Evolutionary conservation across 1,140 invertebrate genomes (phyloP), one percentile per base, ranked within the genome.

Genomic region (Leptinotarsa undecemlineata): DNA sequence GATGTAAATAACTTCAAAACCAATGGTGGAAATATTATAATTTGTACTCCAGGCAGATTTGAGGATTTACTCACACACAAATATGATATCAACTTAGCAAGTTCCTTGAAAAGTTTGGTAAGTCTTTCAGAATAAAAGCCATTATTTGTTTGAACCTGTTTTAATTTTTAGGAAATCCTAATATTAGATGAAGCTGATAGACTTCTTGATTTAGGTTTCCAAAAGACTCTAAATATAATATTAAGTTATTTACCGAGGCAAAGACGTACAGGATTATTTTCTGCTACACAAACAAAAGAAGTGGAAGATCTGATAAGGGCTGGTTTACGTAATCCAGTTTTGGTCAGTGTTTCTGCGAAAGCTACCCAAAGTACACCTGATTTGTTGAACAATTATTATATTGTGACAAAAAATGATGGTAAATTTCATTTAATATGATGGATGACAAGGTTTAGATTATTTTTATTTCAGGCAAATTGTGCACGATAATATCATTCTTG

Each of bases 141-240:
- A 57, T 57, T n/a, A 19, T 57, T 57, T 57, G n/a, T 57, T 57
- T 57, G n/a, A 19, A 42, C 33, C 33, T 19, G 1, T 72, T 72
- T 47, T 73, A 23, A 19, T 84, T 82, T 74, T 86, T 82, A 95
- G 91, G 97, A 99, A 88, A 87, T 99, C 62, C 82, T 99, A 19
- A 91, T 99, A 14, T 86, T 99, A 64, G 98, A 99, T 87, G 98
- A 99, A 90, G 98, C 98, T 14, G 98, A 99, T 87, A 89, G 95
- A 75, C 87, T 99, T 8, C 85, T 99, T 51, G 96, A 98, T 82
- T 87, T 98, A 77, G 97, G 97, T 4, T 99, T 99, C 86, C 93
- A 94, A 82, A 87, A 89, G 11, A 91, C 92, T n/a, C 86, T 99
- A 1, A 96, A 96, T 78, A 94, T 92, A 60, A 98, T 99, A 81